phyloP scores from a whole-genome alignment of 2,888 invertebrate genomes.

The Sinohyriopsis cumingii region DNA sequence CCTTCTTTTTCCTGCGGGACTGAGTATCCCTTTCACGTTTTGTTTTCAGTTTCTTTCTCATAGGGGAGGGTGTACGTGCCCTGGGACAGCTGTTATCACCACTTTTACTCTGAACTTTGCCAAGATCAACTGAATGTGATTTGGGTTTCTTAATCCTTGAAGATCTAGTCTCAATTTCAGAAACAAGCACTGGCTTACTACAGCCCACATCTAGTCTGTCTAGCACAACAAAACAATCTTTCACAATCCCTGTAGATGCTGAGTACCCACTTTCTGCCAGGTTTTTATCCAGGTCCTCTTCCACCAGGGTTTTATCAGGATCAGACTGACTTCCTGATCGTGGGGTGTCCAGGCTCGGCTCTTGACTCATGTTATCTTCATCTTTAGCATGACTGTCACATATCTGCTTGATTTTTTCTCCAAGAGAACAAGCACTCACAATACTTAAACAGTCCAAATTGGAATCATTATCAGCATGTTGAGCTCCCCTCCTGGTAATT shows the following conservation, averaged over 20 bases:
- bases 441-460: slow-evolving; percentile 45
- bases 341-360: slow-evolving; percentile 3
- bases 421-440: slow-evolving; percentile 43
- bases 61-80: slow-evolving; percentile 22
- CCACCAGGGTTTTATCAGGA: slow-evolving; percentile 28
- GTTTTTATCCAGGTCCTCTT: slow-evolving; percentile 8
- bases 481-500: too few species aligned
- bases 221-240: slow-evolving; percentile 31
- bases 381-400: slow-evolving; percentile 25
- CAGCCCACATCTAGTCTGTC: slow-evolving; percentile 28
- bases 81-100: too few species aligned
- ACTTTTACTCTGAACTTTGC: too few species aligned
- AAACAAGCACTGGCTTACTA: slow-evolving; percentile 2
- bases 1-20: slow-evolving; percentile 43
- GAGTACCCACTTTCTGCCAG: slow-evolving; percentile 6
- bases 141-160: too few species aligned
- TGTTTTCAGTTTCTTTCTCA: slow-evolving; percentile 41
- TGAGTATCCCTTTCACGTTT: slow-evolving; percentile 46
- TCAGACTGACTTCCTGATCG: slow-evolving; percentile 11
- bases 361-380: not conserved
- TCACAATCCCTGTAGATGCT: slow-evolving; percentile 16
- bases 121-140: too few species aligned
- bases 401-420: slow-evolving; percentile 43
- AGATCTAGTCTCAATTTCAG: too few species aligned
- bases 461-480: slow-evolving; percentile 10